phyloP scores from a whole-genome alignment of 2,797 vertebrate genomes.

The Pogoniulus pusillus region DNA sequence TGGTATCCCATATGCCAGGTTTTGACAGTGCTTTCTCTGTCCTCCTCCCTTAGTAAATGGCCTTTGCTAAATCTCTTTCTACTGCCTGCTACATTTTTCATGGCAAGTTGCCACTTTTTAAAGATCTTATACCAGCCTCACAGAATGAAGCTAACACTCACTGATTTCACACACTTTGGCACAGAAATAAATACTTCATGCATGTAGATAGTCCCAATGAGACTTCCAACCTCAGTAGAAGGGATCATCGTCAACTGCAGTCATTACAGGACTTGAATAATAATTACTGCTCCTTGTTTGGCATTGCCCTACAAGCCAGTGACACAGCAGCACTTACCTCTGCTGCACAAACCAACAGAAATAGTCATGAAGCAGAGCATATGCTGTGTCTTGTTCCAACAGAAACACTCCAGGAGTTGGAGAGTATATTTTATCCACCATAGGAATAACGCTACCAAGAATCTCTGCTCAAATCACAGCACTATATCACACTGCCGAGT shows the following conservation, averaged over 20 bases:
- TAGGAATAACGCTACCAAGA: not conserved
- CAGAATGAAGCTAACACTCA: not conserved
- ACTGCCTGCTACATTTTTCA: not conserved
- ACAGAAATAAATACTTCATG: conserved; percentile 19
- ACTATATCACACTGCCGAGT: accelerated
- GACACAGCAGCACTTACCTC: not conserved
- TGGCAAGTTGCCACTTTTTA: conserved; percentile 9
- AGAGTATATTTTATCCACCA: not conserved
- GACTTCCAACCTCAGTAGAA: not conserved
- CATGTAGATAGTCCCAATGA: not conserved
- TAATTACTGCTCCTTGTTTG: not conserved
- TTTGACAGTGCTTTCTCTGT: not conserved
- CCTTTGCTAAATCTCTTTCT: conserved; percentile 11
- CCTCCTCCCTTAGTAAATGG: not conserved
- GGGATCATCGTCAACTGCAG: not conserved
- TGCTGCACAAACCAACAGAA: not conserved
- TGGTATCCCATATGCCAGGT: not conserved
- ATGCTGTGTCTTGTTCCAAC: not conserved
- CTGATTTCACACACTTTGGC: not conserved
- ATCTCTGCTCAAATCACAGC: not conserved
- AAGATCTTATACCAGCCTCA: not conserved
- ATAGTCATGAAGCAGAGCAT: not conserved
- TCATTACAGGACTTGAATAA: not conserved
- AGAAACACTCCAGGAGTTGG: not conserved
- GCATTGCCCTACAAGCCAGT: not conserved